Conservation (phyloP, 2,113 vertebrate species). For the Tachysurus fulvidraco region DNA sequence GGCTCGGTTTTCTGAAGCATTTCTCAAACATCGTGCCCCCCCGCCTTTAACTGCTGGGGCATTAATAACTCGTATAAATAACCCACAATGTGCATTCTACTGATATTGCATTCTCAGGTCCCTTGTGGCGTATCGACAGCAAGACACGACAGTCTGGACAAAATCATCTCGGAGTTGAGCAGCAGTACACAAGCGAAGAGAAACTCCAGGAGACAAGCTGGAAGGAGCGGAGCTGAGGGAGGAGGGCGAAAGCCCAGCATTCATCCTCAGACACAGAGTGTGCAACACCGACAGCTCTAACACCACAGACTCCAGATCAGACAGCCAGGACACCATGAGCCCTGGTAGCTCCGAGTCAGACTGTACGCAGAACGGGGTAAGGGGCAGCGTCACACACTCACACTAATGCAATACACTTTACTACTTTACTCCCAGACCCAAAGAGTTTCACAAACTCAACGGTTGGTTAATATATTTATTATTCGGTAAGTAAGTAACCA, state of each 20-base stretch:
- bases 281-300: conserved; percentile 34
- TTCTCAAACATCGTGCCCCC: too few species aligned
- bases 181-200: background rate
- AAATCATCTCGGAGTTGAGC: conserved; percentile 49
- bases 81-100: background rate
- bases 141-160: background rate
- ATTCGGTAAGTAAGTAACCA: background rate
- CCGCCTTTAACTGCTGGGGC: background rate
- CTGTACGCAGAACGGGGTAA: conserved; percentile 65
- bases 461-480: background rate
- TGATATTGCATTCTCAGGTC: background rate
- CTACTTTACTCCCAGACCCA: background rate
- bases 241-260: conserved; percentile 67
- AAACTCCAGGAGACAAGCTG: conserved; percentile 66
- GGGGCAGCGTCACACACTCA: conserved; percentile 19
- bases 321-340: conserved; percentile 53
- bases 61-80: conserved; percentile 10
- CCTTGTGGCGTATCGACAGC: background rate
- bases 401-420: too few species aligned
- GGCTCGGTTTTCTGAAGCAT: too few species aligned
- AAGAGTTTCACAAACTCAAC: background rate
- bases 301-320: conserved; percentile 45
- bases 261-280: conserved; percentile 70
- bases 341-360: conserved; percentile 58
- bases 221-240: conserved; percentile 68